A percentile compares a stretch with the other conserved stretches of the same genome.
phyloP scores from a whole-genome alignment of 2,797 vertebrate species.

The Uromys caudimaculatus region DNA sequence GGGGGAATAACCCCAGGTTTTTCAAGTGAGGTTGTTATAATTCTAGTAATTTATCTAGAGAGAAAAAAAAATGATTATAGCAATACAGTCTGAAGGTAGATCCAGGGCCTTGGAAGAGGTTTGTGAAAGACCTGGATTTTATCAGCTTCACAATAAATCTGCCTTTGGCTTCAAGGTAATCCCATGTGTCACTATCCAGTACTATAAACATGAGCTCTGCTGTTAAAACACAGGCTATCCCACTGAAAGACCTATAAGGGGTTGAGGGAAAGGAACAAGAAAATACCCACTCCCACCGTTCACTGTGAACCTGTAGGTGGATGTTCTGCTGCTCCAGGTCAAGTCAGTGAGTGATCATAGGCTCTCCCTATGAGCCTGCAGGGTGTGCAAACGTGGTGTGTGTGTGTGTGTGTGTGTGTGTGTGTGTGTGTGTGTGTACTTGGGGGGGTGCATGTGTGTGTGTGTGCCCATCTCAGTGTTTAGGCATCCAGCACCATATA shows the following conservation, averaged over 20 bases:
- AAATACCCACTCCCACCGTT: not conserved
- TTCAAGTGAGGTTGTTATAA: not conserved
- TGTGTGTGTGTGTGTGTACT: too few species aligned
- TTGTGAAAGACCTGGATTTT: not conserved
- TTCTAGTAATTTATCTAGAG: not conserved
- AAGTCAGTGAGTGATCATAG: not conserved
- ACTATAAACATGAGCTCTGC: not conserved
- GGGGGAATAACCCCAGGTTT: not conserved
- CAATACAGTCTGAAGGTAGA: not conserved
- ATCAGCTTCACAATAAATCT: conserved; percentile 33
- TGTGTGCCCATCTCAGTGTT: not conserved
- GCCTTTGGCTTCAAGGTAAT: conserved; percentile 20
- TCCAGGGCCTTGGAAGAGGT: not conserved
- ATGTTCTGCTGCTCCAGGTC: not conserved
- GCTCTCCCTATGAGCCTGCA: not conserved
- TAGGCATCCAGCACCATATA: not conserved
- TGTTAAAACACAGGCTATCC: not conserved
- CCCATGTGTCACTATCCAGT: not conserved
- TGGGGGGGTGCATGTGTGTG: too few species aligned
- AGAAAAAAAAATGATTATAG: not conserved
- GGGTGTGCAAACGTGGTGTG: not conserved
- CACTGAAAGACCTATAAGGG: not conserved
- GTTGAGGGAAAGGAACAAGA: not conserved
- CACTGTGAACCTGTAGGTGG: not conserved
- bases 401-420: not conserved